Base-by-base conservation (phyloP, 2,888 invertebrate genomes). In the Brachylomia viminalis region DNA sequence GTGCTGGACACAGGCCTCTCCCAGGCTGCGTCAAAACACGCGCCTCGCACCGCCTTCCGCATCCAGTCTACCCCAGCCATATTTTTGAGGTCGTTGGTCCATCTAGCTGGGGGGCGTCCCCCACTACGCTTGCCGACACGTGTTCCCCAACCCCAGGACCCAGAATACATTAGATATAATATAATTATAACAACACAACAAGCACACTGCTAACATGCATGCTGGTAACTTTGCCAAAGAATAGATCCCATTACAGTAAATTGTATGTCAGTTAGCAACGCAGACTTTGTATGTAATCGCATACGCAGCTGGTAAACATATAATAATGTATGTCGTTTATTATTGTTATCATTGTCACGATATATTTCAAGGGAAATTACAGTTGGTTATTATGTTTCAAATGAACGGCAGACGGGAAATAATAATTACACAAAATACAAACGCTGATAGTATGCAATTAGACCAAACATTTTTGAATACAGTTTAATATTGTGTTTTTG, bases 301-400 rank as follows among this genome's bases (percentile, higher is more conserved):
- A n/a, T 72, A 58, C 11, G 15, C 64, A 45, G 33, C 75, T 58
- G 38, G 38, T 30, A 64, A 23, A 54, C 8, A 38, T 38, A 47
- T 15, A 30, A 47, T 54, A 54, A n/a, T 27, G 1, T 30, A 52
- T 47, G 49, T 79, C 61, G n/a, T 67, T 20, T 49, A 49, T 45
- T 61, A 74, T 78, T 78, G 75, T 47, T 81, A 75, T 80, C 56
- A 80, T 58, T 58, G 69, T 58, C 65, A 75, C 47, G 45, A 72
- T 72, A 64, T 52, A 58, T 75, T 84, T 75, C 45, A 82, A 69
- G 17, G 64, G 75, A 75, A 75, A 82, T 62, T 33, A 66, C 20
- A 52, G 45, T 47, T 27, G 8, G 30, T 66, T 72, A 49, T 49
- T 58, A 52, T 65, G 56, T 68, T 65, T 49, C 27, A 38, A 72